phyloP scores from a whole-genome alignment of 2,888 invertebrate species.

The Maniola hyperantus region DNA sequence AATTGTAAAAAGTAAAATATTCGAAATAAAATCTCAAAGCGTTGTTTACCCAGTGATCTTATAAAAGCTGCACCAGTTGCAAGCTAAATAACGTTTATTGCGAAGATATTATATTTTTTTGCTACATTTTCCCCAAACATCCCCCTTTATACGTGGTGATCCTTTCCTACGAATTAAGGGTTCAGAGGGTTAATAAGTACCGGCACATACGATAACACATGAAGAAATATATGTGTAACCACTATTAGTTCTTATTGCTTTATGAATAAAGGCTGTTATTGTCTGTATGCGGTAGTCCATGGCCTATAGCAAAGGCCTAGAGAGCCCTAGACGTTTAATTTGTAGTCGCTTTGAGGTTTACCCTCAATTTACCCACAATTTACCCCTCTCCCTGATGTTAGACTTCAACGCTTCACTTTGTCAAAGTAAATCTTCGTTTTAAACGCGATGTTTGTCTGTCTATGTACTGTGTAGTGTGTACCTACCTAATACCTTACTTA shows the following conservation, averaged over 20 bases:
- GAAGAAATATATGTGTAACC: neutral
- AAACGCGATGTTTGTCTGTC: slow-evolving; percentile 9
- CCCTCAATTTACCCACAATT: slow-evolving; percentile 28
- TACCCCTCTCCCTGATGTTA: slow-evolving; percentile 28
- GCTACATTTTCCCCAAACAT: slow-evolving; percentile 21
- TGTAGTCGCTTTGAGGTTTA: slow-evolving; percentile 36
- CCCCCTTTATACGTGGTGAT: slow-evolving; percentile 15
- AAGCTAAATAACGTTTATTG: neutral
- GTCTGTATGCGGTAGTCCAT: slow-evolving; percentile 7
- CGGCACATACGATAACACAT: slow-evolving; percentile 12
- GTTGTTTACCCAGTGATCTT: neutral
- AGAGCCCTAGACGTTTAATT: slow-evolving; percentile 36
- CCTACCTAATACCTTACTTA: neutral
- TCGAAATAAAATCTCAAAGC: neutral
- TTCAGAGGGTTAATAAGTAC: slow-evolving; percentile 19
- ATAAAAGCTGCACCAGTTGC: neutral
- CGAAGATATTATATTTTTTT: neutral
- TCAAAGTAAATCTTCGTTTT: slow-evolving; percentile 28
- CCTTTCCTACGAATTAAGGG: slow-evolving; percentile 25
- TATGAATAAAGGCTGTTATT: slow-evolving; percentile 17
- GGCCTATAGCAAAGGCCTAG: slow-evolving; percentile 33
- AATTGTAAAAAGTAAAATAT: neutral
- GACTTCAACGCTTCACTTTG: slow-evolving; percentile 26
- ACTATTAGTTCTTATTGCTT: slow-evolving; percentile 10
- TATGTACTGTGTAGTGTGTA: too few species aligned